Evolutionary conservation across 2,113 vertebrate species (phyloP).

Genomic region (Charadrius vociferus): DNA sequence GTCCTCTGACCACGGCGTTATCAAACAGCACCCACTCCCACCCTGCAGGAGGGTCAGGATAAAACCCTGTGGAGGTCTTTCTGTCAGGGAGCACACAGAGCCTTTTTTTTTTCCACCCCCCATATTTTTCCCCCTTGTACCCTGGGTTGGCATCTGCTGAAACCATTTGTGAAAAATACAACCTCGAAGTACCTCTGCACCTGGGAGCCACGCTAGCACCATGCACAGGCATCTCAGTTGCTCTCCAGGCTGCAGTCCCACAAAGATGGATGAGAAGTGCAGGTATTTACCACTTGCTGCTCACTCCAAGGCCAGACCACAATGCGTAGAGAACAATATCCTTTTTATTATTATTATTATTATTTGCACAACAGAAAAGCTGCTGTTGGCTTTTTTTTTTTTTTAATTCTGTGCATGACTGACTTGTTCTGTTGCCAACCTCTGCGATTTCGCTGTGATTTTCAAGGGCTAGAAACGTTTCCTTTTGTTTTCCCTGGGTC

Average conservation of each 20-base stretch:
- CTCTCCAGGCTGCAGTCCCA: neutral
- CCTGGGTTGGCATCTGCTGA: neutral
- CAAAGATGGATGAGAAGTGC: neutral
- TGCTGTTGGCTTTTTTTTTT: neutral
- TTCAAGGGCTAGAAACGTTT: slow-evolving; percentile 28
- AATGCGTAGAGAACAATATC: neutral
- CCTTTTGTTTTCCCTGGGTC: slow-evolving; percentile 21
- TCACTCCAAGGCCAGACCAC: neutral
- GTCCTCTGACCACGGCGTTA: fast-evolving
- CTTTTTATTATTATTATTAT: neutral
- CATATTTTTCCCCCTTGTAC: too few species aligned
- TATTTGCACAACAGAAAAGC: neutral
- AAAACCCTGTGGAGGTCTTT: neutral
- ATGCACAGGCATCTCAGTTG: neutral
- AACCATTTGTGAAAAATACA: neutral
- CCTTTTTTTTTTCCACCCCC: too few species aligned
- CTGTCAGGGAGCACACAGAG: fast-evolving
- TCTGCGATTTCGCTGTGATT: neutral
- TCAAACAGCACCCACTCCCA: neutral
- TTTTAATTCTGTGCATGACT: neutral
- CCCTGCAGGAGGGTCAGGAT: neutral
- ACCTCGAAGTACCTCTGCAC: too few species aligned
- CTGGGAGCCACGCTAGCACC: neutral
- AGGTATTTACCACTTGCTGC: neutral
- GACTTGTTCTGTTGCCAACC: neutral